Conservation (phyloP, 2,888 invertebrate species). For the Drosophila monieri region DNA sequence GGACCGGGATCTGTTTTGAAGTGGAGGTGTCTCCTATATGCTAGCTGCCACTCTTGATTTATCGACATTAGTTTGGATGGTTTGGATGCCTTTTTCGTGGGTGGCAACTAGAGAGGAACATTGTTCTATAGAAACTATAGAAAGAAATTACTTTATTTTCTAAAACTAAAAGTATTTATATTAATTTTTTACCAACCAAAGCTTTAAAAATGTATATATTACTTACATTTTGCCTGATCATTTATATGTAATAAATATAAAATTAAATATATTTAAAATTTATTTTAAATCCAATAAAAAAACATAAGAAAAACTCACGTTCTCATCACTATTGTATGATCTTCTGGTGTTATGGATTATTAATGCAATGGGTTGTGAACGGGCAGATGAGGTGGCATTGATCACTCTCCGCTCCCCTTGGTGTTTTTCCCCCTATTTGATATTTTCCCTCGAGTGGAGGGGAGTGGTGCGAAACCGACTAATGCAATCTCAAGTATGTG, state of each 20-base stretch:
- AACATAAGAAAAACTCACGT: constrained; percentile 7
- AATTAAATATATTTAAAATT: neutral
- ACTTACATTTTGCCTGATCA: too few relatives aligned
- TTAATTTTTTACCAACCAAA: too few relatives aligned
- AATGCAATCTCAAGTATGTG: constrained; percentile 80
- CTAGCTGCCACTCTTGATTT: constrained; percentile 65
- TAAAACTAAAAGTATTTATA: too few relatives aligned
- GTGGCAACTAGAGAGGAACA: constrained; percentile 70
- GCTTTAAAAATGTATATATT: too few relatives aligned
- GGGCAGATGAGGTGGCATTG: constrained; percentile 72
- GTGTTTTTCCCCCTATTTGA: constrained; percentile 3
- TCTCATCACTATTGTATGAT: constrained; percentile 21
- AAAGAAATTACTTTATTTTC: too few relatives aligned
- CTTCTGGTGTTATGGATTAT: constrained; percentile 60
- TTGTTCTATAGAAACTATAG: neutral
- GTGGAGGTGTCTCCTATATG: constrained; percentile 50
- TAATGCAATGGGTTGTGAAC: constrained; percentile 80
- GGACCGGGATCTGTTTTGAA: constrained; percentile 52
- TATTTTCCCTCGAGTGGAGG: constrained; percentile 8
- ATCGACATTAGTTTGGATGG: constrained; percentile 74
- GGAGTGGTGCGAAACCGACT: constrained; percentile 60
- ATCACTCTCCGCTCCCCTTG: constrained; percentile 60
- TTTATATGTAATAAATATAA: too few relatives aligned
- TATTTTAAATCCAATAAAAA: neutral
- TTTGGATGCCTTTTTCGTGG: constrained; percentile 68